These are phyloP conservation scores for Stegodyphus dumicola DNA, from an alignment of 1,140 invertebrate genomes.

Conservation along the genomic window DNA sequence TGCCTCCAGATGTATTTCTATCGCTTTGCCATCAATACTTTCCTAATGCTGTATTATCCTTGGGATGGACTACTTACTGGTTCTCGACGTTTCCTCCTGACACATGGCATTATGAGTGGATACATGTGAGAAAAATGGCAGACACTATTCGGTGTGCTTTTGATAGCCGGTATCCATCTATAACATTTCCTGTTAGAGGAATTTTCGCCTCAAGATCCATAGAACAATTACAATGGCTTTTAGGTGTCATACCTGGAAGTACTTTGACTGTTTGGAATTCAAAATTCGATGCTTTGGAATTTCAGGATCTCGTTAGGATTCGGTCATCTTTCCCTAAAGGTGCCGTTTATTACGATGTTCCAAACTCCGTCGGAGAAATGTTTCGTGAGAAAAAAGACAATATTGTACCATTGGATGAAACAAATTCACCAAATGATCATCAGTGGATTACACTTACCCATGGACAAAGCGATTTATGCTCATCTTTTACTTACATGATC, in stretches of 20 bases:
- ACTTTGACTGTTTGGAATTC: conserved; percentile 81
- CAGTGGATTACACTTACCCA: conserved; percentile 33
- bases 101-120: conserved; percentile 73
- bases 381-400: neutral
- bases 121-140: conserved; percentile 79
- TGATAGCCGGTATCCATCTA: conserved; percentile 71
- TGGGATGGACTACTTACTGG: conserved; percentile 87
- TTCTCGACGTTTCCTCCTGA: conserved; percentile 65
- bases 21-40: conserved; percentile 71
- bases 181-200: conserved; percentile 86
- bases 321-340: conserved; percentile 21
- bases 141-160: conserved; percentile 71
- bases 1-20: conserved; percentile 78
- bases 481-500: conserved; percentile 18
- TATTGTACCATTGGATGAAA: neutral
- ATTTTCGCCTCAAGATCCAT: conserved; percentile 76
- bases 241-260: conserved; percentile 60
- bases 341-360: conserved; percentile 56
- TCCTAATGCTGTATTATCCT: conserved; percentile 77
- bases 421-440: neutral
- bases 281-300: conserved; percentile 64
- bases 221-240: conserved; percentile 68
- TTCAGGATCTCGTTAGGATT: conserved; percentile 45
- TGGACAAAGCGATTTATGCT: neutral
- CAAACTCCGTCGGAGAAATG: neutral